Evolutionary conservation across 2,888 invertebrate species (phyloP).

Genomic region (Gasteruption jaculator): DNA sequence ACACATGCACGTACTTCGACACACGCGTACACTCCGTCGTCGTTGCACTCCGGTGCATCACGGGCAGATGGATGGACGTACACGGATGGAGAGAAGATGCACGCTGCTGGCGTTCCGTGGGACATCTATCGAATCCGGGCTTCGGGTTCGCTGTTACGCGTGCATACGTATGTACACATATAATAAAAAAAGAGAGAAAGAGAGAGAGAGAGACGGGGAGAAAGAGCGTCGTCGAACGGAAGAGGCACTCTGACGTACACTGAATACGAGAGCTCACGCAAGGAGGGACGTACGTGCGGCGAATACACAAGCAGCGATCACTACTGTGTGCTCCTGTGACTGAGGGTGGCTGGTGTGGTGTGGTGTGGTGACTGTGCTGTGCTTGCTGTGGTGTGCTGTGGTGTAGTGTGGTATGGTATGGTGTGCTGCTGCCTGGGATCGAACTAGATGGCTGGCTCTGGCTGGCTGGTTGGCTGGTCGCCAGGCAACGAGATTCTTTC

Average conservation of each 20-base stretch:
- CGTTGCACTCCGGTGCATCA: too few species aligned
- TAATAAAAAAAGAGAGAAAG: conserved; percentile 3
- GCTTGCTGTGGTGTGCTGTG: conserved; percentile 24
- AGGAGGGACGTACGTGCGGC: too few species aligned
- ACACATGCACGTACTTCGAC: too few species aligned
- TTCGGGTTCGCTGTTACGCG: too few species aligned
- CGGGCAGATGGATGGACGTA: conserved; percentile 12
- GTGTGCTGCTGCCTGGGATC: conserved; percentile 46
- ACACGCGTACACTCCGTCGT: too few species aligned
- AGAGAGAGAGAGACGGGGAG: conserved; percentile 5
- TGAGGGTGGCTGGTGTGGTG: conserved; percentile 29
- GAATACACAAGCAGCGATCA: background rate
- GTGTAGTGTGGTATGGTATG: too few species aligned
- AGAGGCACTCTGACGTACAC: too few species aligned
- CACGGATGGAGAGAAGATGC: background rate
- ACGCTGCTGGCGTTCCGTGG: background rate
- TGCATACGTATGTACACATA: background rate
- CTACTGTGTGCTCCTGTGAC: conserved; percentile 26
- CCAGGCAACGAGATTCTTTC: conserved; percentile 45
- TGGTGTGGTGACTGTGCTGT: conserved; percentile 20
- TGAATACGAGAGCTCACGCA: conserved; percentile 8
- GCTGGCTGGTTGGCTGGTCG: conserved; percentile 44
- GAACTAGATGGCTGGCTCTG: conserved; percentile 51
- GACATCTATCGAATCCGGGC: background rate
- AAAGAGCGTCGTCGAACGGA: background rate